Conservation (phyloP, 2,797 vertebrate species). For the Girardinus metallicus region DNA sequence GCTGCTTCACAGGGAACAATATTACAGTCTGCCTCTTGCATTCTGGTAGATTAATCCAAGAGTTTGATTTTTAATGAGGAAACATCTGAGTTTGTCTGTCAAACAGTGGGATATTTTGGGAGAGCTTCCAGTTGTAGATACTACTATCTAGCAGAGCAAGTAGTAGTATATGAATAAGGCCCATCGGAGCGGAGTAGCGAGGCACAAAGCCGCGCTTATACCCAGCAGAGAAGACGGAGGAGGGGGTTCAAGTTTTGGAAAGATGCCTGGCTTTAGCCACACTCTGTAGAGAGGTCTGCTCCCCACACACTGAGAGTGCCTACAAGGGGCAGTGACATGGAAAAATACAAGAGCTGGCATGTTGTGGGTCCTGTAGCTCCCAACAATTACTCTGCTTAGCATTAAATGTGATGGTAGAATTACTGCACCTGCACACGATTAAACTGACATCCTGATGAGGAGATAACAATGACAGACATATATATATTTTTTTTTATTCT, state of each 20-base stretch:
- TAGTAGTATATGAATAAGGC: constrained; percentile 64
- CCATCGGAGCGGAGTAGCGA: constrained; percentile 59
- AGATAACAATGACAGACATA: constrained; percentile 14
- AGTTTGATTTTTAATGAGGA: constrained; percentile 39
- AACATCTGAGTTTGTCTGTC: constrained; percentile 50
- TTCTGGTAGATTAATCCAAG: constrained; percentile 43
- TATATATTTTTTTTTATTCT: neutral
- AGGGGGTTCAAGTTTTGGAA: constrained; percentile 61
- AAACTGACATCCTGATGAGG: constrained; percentile 13
- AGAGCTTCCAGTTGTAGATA: constrained; percentile 50
- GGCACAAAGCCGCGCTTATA: constrained; percentile 69
- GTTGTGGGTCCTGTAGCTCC: constrained; percentile 63
- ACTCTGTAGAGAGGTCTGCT: constrained; percentile 68
- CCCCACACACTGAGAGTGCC: constrained; percentile 67
- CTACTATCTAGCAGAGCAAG: constrained; percentile 46
- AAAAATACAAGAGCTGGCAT: constrained; percentile 77
- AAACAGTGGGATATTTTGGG: constrained; percentile 52
- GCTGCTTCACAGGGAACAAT: constrained; percentile 29
- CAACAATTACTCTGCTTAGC: constrained; percentile 50
- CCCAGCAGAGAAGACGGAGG: constrained; percentile 58
- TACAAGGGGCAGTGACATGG: constrained; percentile 75
- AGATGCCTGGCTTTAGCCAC: constrained; percentile 68
- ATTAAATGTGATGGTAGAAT: constrained; percentile 45
- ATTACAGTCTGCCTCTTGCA: constrained; percentile 22
- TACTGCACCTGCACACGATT: constrained; percentile 37